phyloP scores from a whole-genome alignment of 30 jellyfish, hydroid and myxozoan genomes.

The Hydra vulgaris region DNA sequence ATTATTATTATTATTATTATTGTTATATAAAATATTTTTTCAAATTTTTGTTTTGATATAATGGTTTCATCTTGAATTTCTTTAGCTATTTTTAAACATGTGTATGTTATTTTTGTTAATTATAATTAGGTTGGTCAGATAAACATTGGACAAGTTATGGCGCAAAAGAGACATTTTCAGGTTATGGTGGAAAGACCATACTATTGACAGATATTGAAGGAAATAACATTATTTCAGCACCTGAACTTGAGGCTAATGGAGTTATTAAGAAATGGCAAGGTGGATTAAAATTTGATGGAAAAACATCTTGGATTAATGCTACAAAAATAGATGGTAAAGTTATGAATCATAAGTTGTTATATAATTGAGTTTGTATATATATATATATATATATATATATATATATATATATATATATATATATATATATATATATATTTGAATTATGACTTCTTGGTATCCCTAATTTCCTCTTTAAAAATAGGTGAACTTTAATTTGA shows the following conservation, averaged over 20 bases:
- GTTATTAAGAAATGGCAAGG: conserved; percentile 29
- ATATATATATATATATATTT: too few relatives aligned
- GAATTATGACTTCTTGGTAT: too few relatives aligned
- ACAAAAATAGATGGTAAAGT: conserved; percentile 22
- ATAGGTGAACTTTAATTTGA: too few relatives aligned
- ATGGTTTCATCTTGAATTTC: too few relatives aligned
- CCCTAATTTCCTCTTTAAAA: too few relatives aligned
- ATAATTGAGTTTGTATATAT: too few relatives aligned
- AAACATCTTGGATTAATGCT: conserved; percentile 18
- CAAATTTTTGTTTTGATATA: too few relatives aligned
- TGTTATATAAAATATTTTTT: background rate
- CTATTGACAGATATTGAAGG: conserved; percentile 26
- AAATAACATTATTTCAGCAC: conserved; percentile 21
- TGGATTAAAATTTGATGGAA: conserved; percentile 34
- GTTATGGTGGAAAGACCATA: conserved; percentile 23
- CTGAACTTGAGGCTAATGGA: conserved; percentile 15
- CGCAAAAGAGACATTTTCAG: conserved; percentile 27
- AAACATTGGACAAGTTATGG: conserved; percentile 13
- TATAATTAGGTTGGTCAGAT: background rate
- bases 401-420: too few relatives aligned
- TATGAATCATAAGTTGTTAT: too few relatives aligned
- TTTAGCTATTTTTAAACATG: too few relatives aligned
- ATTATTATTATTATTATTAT: background rate
- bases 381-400: too few relatives aligned
- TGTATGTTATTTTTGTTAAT: too few relatives aligned